These are phyloP conservation scores for Pheosia gnoma DNA, from an alignment of 2,888 invertebrate species.

Conservation along the genomic window DNA sequence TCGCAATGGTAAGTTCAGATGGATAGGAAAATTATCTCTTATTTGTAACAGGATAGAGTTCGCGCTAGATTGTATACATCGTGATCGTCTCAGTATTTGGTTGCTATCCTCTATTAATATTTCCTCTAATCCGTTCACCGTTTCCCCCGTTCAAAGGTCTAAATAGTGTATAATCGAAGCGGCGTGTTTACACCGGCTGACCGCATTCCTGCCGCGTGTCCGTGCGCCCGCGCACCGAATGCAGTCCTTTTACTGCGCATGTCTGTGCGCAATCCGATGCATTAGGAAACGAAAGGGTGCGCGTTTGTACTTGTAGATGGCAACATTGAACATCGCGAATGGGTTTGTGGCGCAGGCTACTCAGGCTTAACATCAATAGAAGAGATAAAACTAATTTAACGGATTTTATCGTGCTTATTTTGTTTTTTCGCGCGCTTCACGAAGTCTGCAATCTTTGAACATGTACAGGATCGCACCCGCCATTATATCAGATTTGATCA, in stretches of 20 bases:
- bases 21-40: no score
- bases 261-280: constrained; percentile 32
- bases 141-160: not conserved
- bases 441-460: no score
- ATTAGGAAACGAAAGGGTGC: constrained; percentile 37
- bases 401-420: no score
- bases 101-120: not conserved
- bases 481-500: no score
- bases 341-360: not conserved
- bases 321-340: constrained; percentile 1
- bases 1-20: no score
- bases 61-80: no score
- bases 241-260: constrained; percentile 37
- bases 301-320: constrained; percentile 22
- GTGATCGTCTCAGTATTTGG: no score
- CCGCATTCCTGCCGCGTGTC: constrained; percentile 63
- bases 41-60: no score
- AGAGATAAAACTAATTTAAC: no score
- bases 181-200: constrained; percentile 52
- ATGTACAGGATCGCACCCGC: no score
- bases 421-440: no score
- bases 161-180: constrained; percentile 22
- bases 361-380: no score
- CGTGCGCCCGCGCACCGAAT: constrained; percentile 35
- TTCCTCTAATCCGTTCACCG: not conserved